phyloP scores from a whole-genome alignment of 2,888 invertebrate species.

The Agrochola lychnidis region DNA sequence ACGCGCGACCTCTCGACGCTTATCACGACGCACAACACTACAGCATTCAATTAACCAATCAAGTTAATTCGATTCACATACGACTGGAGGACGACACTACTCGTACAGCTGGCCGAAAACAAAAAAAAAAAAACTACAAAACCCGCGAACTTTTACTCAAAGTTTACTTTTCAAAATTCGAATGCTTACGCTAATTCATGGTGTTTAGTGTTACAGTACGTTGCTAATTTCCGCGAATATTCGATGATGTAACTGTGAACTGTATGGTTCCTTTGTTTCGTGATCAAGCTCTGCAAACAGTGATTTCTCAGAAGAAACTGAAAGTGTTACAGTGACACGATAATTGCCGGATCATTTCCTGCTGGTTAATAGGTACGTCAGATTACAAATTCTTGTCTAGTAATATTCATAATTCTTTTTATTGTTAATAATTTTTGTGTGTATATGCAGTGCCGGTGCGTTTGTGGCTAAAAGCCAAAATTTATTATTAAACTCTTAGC shows the following conservation, averaged over 20 bases:
- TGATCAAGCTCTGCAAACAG: constrained; percentile 75
- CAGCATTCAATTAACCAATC: constrained; percentile 80
- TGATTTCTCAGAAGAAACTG: constrained; percentile 79
- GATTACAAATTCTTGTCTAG: constrained; percentile 53
- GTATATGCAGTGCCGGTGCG: constrained; percentile 69
- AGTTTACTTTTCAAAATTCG: constrained; percentile 64
- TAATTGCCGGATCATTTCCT: constrained; percentile 74
- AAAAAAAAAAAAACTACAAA: constrained; percentile 7
- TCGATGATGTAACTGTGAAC: constrained; percentile 83
- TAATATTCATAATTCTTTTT: constrained; percentile 46
- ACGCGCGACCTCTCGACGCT: constrained; percentile 84
- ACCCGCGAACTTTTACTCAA: constrained; percentile 30
- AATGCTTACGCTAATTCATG: constrained; percentile 74
- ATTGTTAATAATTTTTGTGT: constrained; percentile 63
- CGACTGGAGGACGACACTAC: constrained; percentile 55
- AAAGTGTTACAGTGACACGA: constrained; percentile 82
- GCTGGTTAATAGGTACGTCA: constrained; percentile 72
- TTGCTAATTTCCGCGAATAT: constrained; percentile 81
- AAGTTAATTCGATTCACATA: constrained; percentile 77
- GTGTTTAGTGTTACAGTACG: constrained; percentile 67
- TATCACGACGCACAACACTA: constrained; percentile 84
- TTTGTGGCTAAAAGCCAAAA: constrained; percentile 84
- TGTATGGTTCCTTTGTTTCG: constrained; percentile 82
- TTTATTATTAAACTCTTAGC: constrained; percentile 82
- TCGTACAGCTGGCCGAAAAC: constrained; percentile 21